phyloP scores from a whole-genome alignment of 1,140 invertebrate species.

The Anthonomus grandis region DNA sequence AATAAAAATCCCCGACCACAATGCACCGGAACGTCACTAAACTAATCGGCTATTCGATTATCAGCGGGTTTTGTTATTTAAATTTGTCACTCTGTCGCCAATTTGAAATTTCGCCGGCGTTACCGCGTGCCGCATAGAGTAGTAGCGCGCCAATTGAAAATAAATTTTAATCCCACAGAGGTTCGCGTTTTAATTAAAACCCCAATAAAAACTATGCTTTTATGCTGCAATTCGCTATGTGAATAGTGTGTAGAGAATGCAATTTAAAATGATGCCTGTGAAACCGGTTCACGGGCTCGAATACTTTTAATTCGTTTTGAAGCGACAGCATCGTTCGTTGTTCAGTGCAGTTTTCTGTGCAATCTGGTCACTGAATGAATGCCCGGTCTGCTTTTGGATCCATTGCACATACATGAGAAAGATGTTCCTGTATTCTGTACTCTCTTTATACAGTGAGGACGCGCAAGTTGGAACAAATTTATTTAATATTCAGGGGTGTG shows the following conservation, averaged over 20 bases:
- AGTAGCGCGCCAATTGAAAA: background rate
- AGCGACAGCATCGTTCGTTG: slow-evolving; percentile 13
- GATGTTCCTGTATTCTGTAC: too few species aligned
- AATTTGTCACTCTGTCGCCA: background rate
- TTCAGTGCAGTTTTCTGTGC: slow-evolving; percentile 13
- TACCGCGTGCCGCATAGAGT: background rate
- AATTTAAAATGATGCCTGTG: slow-evolving; percentile 25
- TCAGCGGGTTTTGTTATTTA: background rate
- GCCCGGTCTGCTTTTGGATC: too few species aligned
- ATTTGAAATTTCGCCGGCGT: background rate
- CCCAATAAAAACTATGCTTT: slow-evolving; percentile 16
- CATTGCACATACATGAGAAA: too few species aligned
- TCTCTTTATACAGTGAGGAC: too few species aligned
- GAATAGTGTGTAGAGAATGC: slow-evolving; percentile 27
- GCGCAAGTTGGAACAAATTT: too few species aligned
- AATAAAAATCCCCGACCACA: too few species aligned
- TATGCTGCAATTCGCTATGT: slow-evolving; percentile 19
- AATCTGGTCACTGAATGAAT: slow-evolving; percentile 17
- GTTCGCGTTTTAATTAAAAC: slow-evolving; percentile 16
- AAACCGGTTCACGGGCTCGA: slow-evolving; percentile 19
- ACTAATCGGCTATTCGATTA: background rate
- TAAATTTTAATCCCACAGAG: slow-evolving; percentile 9
- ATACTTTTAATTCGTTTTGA: slow-evolving; percentile 18
- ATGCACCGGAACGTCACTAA: too few species aligned
- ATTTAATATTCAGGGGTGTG: too few species aligned